Base-by-base conservation (phyloP, 2,797 vertebrate genomes). In the Acrossocheilus wenchowensis region DNA sequence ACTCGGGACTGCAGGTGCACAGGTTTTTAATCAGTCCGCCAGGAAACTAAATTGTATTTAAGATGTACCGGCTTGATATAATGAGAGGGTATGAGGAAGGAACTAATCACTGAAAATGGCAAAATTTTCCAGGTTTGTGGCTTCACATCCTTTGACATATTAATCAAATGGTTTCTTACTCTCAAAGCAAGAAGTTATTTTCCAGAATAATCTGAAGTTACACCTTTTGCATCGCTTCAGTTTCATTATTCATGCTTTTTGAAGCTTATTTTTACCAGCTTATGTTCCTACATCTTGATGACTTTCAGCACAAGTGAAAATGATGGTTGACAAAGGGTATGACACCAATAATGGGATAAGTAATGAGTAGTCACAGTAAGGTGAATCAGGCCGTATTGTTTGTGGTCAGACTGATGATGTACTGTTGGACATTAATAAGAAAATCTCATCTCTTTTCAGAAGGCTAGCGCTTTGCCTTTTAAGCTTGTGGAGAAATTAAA, bases 301-400 rank as follows among this genome's bases (percentile, higher is more conserved):
- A 78, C n/a, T 54, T 81, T 48, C 26, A 77, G 39, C 17, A 60
- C 41, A 50, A 78, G 36, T 52, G 74, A 78, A 69, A 43, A 54
- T 66, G n/a, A 69, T 43, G 74, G 34, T 79, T 85, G 66, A 79
- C 75, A 79, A 79, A 85, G 75, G 66, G 11, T 79, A 36, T n/a
- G 84, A 72, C 77, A n/a, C 52, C 66, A 85, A 62, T 85, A 72
- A 80, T 60, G 66, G 71, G 66, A 80, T 72, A 72, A 72, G 77
- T 79, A 85, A 79, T 85, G 84, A 85, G 77, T 72, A 30, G 26
- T 79, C 75, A 34, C 66, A n/a, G 66, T 71, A 71, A 71, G 39
- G 75, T 85, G 75, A 80, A 72, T 34, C 52, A 60, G 77, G 52
- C 77, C 77, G 6, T 85, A 85, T 85, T 72, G 84, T 85, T 66